phyloP scores from a whole-genome alignment of 2,797 vertebrate genomes.

The Salmo trutta region DNA sequence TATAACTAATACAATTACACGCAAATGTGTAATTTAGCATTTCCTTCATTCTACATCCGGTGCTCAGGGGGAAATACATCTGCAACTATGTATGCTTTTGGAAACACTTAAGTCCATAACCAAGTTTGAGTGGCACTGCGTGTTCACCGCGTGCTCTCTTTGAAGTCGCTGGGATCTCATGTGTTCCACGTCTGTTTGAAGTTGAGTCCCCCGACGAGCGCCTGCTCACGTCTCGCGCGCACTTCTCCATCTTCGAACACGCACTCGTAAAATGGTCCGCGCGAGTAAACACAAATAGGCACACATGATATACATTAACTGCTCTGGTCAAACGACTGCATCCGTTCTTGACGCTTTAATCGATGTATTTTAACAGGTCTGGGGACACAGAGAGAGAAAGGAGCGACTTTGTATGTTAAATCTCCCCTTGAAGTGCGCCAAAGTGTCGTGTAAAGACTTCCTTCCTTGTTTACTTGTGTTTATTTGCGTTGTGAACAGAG shows the following conservation, averaged over 20 bases:
- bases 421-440: slow-evolving; percentile 30
- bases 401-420: slow-evolving; percentile 16
- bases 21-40: slow-evolving; percentile 54
- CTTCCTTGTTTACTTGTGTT: slow-evolving; percentile 45
- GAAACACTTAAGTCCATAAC: slow-evolving; percentile 70
- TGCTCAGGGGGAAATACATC: slow-evolving; percentile 38
- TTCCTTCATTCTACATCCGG: slow-evolving; percentile 60
- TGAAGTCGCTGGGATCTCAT: slow-evolving; percentile 55
- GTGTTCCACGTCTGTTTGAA: slow-evolving; percentile 56
- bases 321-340: slow-evolving; percentile 8
- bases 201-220: slow-evolving; percentile 28
- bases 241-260: slow-evolving; percentile 39
- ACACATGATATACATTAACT: slow-evolving; percentile 54
- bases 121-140: slow-evolving; percentile 49
- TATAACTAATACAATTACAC: slow-evolving; percentile 57
- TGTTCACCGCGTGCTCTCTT: slow-evolving; percentile 41
- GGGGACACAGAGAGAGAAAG: not conserved
- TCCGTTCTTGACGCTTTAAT: not conserved
- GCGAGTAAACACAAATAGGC: slow-evolving; percentile 51
- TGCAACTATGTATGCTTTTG: slow-evolving; percentile 59
- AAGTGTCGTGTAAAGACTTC: not conserved
- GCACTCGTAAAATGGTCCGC: slow-evolving; percentile 32
- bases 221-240: slow-evolving; percentile 38
- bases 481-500: slow-evolving; percentile 76
- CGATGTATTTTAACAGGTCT: not conserved